Conservation (phyloP, 2,888 invertebrate species). For the Salticus scenicus region DNA sequence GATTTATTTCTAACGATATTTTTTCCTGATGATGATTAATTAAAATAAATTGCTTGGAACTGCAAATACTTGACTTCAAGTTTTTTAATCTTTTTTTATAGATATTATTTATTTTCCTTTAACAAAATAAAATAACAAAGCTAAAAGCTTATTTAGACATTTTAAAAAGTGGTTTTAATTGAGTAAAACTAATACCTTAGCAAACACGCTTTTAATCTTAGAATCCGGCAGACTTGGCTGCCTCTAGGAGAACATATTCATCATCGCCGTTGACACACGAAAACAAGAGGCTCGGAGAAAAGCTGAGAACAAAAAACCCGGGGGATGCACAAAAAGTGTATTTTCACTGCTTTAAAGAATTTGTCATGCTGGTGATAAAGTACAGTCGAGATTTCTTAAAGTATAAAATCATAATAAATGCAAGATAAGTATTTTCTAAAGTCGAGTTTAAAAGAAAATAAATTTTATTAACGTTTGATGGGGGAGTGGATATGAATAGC, state of each 20-base stretch:
- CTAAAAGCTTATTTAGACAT: not conserved
- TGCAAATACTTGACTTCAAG: no score
- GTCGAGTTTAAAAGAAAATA: not conserved
- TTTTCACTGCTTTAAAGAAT: slow-evolving; percentile 1
- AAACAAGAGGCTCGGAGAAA: not conserved
- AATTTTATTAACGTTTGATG: slow-evolving; percentile 12
- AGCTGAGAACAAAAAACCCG: not conserved
- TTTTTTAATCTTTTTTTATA: no score
- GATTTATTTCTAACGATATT: no score
- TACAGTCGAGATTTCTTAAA: slow-evolving; percentile 1
- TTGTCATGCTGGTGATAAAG: not conserved
- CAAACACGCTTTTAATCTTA: slow-evolving; percentile 5
- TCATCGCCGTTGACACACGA: not conserved
- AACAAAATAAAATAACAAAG: no score
- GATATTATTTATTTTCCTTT: no score
- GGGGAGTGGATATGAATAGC: slow-evolving; percentile 8
- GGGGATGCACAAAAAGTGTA: not conserved
- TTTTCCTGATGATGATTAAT: no score
- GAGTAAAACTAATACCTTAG: not conserved
- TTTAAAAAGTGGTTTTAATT: not conserved
- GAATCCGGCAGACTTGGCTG: not conserved
- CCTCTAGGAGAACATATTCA: not conserved
- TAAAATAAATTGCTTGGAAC: no score
- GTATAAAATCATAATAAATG: slow-evolving; percentile 5
- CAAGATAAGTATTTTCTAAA: slow-evolving; percentile 9